These are phyloP conservation scores for Nycticorax nycticorax DNA, from an alignment of 2,113 vertebrate species.

Conservation along the genomic window DNA sequence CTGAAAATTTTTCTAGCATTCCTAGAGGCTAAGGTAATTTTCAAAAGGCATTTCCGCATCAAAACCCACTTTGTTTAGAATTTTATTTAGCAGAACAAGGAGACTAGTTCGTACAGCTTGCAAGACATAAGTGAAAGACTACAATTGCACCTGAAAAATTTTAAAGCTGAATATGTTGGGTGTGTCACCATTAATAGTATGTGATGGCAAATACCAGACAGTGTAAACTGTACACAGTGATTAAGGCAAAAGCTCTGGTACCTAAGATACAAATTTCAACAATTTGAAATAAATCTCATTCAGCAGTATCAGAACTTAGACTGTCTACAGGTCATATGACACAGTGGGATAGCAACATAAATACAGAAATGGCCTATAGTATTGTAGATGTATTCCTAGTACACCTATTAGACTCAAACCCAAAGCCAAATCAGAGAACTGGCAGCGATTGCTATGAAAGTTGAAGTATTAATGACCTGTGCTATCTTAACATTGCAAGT, in stretches of 20 bases:
- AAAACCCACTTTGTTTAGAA: neutral
- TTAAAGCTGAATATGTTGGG: neutral
- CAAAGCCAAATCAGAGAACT: neutral
- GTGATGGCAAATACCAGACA: neutral
- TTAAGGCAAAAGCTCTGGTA: neutral
- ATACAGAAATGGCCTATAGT: neutral
- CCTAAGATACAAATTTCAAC: neutral
- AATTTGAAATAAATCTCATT: neutral
- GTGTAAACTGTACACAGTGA: neutral
- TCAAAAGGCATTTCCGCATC: neutral
- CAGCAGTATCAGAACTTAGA: neutral
- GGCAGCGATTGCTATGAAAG: neutral
- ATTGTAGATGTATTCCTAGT: neutral
- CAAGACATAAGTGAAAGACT: neutral
- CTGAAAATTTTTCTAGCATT: neutral
- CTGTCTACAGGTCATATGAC: no score
- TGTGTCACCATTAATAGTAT: neutral
- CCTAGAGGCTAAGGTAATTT: neutral
- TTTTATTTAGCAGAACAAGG: neutral
- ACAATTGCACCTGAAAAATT: neutral
- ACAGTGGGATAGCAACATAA: neutral
- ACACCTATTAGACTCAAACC: neutral
- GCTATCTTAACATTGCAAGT: neutral
- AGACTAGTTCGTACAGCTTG: neutral
- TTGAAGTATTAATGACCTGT: neutral